Evolutionary conservation across 2,113 vertebrate genomes (phyloP).

Genomic region (Cynocephalus volans): DNA sequence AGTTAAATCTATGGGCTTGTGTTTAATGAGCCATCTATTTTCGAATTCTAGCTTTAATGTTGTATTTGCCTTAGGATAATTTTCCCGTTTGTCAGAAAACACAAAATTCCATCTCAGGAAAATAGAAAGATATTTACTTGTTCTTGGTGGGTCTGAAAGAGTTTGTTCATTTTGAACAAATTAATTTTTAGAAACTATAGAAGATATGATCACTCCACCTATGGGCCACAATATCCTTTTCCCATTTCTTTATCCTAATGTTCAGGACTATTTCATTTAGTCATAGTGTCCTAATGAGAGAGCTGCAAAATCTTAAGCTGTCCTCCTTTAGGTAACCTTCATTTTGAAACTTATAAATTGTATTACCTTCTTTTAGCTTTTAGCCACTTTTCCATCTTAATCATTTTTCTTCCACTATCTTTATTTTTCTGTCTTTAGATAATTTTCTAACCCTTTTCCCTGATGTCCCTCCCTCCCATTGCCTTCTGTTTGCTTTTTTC

Average conservation of each 20-base stretch:
- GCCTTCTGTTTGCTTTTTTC: neutral
- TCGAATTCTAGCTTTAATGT: slow-evolving; percentile 33
- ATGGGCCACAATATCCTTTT: neutral
- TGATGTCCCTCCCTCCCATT: neutral
- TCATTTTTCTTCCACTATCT: slow-evolving; percentile 2
- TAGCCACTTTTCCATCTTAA: neutral
- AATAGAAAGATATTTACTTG: neutral
- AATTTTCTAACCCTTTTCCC: slow-evolving; percentile 34
- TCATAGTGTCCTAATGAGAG: neutral
- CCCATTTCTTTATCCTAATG: neutral
- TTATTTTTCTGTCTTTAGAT: neutral
- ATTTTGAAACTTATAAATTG: neutral
- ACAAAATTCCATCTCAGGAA: slow-evolving; percentile 5
- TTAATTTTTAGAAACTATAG: neutral
- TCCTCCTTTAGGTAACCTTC: slow-evolving; percentile 19
- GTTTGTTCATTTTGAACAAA: slow-evolving; percentile 36
- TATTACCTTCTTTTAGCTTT: slow-evolving; percentile 38
- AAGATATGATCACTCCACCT: neutral
- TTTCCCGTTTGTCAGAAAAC: slow-evolving; percentile 58
- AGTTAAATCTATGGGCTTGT: neutral
- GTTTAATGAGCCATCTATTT: slow-evolving; percentile 41
- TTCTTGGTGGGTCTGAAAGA: neutral
- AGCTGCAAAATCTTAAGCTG: neutral
- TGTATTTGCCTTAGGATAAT: slow-evolving; percentile 43
- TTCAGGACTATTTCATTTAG: neutral